phyloP scores from a whole-genome alignment of 2,888 invertebrate species.

The Mechanitis mazaeus region DNA sequence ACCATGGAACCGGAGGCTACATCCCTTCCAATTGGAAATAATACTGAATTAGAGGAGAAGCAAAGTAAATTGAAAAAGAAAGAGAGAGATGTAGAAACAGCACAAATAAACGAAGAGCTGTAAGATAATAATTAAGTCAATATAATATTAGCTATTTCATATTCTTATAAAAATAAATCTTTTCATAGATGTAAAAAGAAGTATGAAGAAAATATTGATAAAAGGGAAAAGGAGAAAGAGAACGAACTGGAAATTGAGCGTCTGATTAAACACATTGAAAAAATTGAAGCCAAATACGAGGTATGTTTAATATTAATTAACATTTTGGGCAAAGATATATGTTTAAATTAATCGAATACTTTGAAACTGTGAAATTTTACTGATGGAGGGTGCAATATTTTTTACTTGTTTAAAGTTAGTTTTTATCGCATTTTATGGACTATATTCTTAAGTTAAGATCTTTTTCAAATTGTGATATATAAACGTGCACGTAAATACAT shows the following conservation, averaged over 20 bases:
- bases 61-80: conserved; percentile 25
- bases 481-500: too few species aligned
- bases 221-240: conserved; percentile 29
- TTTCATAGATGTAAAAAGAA: neutral
- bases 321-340: too few species aligned
- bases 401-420: too few species aligned
- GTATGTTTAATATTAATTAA: conserved; percentile 1
- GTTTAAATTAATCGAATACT: too few species aligned
- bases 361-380: too few species aligned
- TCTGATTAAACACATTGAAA: conserved; percentile 35
- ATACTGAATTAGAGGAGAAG: conserved; percentile 33
- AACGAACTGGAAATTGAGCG: conserved; percentile 31
- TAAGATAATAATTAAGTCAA: conserved; percentile 36
- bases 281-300: conserved; percentile 35
- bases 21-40: conserved; percentile 29
- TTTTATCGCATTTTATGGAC: too few species aligned
- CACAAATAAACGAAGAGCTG: conserved; percentile 43
- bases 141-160: neutral
- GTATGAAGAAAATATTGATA: neutral
- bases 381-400: too few species aligned
- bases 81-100: conserved; percentile 32
- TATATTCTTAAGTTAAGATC: too few species aligned
- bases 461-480: too few species aligned
- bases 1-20: conserved; percentile 22
- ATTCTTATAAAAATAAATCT: neutral